Percentiles rank a stretch among this genome's conserved stretches.
These are phyloP conservation scores for Battus philenor DNA, from an alignment of 1,140 invertebrate genomes.

Conservation along the genomic window DNA sequence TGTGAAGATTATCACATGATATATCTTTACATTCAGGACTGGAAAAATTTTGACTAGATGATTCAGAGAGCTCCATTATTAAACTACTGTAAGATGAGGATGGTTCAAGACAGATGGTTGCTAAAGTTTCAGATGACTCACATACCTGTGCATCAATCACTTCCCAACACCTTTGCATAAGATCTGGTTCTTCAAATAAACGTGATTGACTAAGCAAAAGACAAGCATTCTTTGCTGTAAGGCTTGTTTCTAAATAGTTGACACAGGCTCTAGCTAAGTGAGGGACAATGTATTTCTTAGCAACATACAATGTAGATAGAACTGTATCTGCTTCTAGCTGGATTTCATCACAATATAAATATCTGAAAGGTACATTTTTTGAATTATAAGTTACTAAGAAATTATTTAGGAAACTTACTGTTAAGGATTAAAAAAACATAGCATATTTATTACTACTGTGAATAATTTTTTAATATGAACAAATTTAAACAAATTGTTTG, in stretches of 20 bases:
- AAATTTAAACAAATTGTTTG: too few relatives aligned
- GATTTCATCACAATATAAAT: slow-evolving; percentile 97
- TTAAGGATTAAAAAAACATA: too few relatives aligned
- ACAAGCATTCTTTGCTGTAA: slow-evolving; percentile 95
- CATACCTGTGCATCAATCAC: slow-evolving; percentile 93
- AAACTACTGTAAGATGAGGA: slow-evolving; percentile 66
- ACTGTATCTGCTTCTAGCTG: slow-evolving; percentile 94
- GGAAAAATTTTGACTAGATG: slow-evolving; percentile 54
- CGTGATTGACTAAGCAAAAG: slow-evolving; percentile 92
- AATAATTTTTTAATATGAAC: too few relatives aligned
- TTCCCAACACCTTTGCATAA: slow-evolving; percentile 96
- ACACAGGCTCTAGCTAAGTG: slow-evolving; percentile 93
- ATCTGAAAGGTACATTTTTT: slow-evolving; percentile 86
- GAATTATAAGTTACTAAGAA: too few relatives aligned
- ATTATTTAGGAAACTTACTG: too few relatives aligned
- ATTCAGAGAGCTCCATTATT: slow-evolving; percentile 58
- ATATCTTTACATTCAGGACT: slow-evolving; percentile 56
- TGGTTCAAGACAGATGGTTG: slow-evolving; percentile 52
- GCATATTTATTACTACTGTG: too few relatives aligned
- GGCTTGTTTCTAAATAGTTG: slow-evolving; percentile 92
- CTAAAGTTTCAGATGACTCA: slow-evolving; percentile 65
- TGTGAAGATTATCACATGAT: slow-evolving; percentile 47
- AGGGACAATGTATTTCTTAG: slow-evolving; percentile 95
- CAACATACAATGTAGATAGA: slow-evolving; percentile 91
- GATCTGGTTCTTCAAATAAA: slow-evolving; percentile 93